Conservation (phyloP, 2,113 vertebrate species). For the pig (Sus scrofa) region DNA sequence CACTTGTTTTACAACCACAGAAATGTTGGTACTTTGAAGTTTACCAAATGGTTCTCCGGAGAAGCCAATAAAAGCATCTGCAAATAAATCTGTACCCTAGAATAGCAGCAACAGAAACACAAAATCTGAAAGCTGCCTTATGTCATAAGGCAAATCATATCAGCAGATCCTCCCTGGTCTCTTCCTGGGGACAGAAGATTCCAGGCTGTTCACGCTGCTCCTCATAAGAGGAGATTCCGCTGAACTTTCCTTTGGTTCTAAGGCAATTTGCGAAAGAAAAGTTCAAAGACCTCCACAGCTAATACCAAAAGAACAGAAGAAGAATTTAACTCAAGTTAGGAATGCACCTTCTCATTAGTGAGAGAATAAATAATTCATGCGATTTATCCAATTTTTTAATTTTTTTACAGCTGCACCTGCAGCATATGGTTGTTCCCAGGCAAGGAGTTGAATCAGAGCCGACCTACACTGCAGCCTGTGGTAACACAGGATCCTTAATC, state of each 20-base stretch:
- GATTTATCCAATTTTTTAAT: not conserved
- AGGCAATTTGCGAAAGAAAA: not conserved
- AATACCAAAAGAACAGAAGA: not conserved
- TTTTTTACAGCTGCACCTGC: too few relatives aligned
- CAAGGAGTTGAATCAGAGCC: too few relatives aligned
- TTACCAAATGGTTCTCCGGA: constrained; percentile 44
- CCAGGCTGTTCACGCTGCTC: not conserved
- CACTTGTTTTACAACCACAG: constrained; percentile 68
- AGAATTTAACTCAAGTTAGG: not conserved
- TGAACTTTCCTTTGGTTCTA: not conserved
- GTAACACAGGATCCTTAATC: too few relatives aligned
- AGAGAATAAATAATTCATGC: not conserved
- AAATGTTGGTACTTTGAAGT: constrained; percentile 64
- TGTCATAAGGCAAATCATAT: not conserved
- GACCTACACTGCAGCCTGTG: too few relatives aligned
- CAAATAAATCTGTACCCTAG: constrained; percentile 65
- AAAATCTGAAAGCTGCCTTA: constrained; percentile 15
- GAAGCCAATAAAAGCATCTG: constrained; percentile 70
- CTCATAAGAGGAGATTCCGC: not conserved
- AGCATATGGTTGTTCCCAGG: too few relatives aligned
- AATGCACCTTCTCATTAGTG: not conserved
- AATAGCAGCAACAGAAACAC: constrained; percentile 64
- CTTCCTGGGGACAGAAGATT: not conserved
- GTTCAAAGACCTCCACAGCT: not conserved
- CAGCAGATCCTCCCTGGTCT: not conserved